phyloP scores from a whole-genome alignment of 2,888 invertebrate species.

The Lamproptera curius region DNA sequence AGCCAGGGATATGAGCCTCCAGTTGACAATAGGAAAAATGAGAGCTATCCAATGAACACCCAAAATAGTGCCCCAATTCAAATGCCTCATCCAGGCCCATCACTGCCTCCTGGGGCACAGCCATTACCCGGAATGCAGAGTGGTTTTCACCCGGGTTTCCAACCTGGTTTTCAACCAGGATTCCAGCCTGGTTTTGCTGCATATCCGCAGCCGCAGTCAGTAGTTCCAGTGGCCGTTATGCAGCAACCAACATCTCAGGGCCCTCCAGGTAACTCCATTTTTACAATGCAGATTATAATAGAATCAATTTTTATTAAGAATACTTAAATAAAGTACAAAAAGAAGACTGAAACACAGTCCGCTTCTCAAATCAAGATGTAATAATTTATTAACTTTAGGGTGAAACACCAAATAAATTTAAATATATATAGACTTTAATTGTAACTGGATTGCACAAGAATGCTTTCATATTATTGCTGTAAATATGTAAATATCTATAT shows the following conservation, averaged over 20 bases:
- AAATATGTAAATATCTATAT: no score
- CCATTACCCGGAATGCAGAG: conserved; percentile 59
- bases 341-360: no score
- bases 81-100: conserved; percentile 34
- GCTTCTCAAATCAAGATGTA: no score
- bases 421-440: no score
- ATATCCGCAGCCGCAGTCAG: conserved; percentile 35
- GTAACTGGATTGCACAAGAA: no score
- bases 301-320: no score
- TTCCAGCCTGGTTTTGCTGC: conserved; percentile 47
- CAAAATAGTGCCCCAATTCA: conserved; percentile 45
- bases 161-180: conserved; percentile 53
- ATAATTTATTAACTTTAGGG: no score
- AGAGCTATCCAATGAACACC: conserved; percentile 49
- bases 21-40: conserved; percentile 46
- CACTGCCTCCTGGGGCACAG: conserved; percentile 53
- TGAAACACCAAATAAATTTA: no score
- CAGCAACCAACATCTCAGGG: conserved; percentile 53
- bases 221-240: conserved; percentile 42
- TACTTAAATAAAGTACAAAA: no score
- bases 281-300: no score
- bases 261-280: conserved; percentile 45
- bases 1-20: conserved; percentile 64
- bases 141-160: conserved; percentile 59
- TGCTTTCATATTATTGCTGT: no score